Evolutionary conservation across 2,113 vertebrate genomes (phyloP).

Genomic region (Egretta garzetta): DNA sequence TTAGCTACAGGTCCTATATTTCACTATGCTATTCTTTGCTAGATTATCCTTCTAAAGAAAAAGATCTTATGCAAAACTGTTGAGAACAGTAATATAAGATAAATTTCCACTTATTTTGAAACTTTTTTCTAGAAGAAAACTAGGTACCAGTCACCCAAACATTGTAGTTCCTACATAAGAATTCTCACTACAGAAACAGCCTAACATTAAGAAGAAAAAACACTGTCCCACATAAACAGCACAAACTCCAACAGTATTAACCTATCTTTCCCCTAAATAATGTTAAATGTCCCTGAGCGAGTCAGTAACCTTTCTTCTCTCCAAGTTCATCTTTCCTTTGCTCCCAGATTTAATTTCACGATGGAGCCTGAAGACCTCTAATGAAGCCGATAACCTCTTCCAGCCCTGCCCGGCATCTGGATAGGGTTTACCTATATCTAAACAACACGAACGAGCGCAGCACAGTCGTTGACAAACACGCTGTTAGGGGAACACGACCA

Average conservation of each 20-base stretch:
- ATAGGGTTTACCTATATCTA: not conserved
- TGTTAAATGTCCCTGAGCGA: fast-evolving
- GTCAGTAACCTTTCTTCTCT: not conserved
- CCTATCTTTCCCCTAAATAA: not conserved
- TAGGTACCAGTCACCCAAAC: not conserved
- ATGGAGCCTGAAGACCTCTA: not conserved
- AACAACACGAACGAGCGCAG: not conserved
- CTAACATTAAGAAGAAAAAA: not conserved
- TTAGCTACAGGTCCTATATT: not conserved
- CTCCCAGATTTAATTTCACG: not conserved
- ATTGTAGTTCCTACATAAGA: fast-evolving
- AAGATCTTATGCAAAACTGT: not conserved
- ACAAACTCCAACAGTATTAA: not conserved
- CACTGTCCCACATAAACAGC: not conserved
- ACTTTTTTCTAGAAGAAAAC: not conserved
- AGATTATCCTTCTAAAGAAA: not conserved
- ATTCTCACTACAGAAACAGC: not conserved
- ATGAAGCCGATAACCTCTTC: not conserved
- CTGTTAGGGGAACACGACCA: not conserved
- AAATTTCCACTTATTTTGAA: not conserved
- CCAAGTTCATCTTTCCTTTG: not conserved
- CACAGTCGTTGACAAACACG: not conserved
- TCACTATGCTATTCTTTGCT: not conserved
- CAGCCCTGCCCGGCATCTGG: not conserved
- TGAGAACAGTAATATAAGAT: not conserved